Evolutionary conservation across 2,888 invertebrate species (phyloP).

Genomic region (Schizotus pectinicornis): DNA sequence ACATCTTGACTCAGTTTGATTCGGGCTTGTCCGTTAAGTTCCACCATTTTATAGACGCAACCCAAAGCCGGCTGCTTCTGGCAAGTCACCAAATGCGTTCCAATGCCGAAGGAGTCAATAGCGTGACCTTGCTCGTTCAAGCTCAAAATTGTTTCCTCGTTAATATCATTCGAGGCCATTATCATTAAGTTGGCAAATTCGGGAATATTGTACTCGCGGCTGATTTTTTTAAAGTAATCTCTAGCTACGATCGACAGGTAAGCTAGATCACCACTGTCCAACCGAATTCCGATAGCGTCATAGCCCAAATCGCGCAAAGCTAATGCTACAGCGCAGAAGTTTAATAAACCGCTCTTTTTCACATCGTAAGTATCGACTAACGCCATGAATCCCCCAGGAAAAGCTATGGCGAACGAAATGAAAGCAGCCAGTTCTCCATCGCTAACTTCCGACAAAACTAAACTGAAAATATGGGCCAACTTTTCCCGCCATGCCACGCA

Average conservation of each 20-base stretch:
- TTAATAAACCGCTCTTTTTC: conserved; percentile 90
- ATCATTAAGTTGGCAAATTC: conserved; percentile 90
- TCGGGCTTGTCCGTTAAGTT: conserved; percentile 86
- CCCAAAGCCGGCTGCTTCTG: conserved; percentile 97
- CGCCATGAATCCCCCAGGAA: conserved; percentile 92
- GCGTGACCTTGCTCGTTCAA: conserved; percentile 95
- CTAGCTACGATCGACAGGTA: conserved; percentile 89
- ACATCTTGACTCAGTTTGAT: conserved; percentile 98
- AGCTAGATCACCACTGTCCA: conserved; percentile 97
- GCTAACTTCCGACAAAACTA: conserved; percentile 84
- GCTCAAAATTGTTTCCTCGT: conserved; percentile 97
- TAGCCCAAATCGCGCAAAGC: conserved; percentile 91
- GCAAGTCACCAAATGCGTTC: conserved; percentile 98
- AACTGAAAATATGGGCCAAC: conserved; percentile 73
- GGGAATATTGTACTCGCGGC: conserved; percentile 73
- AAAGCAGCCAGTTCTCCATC: conserved; percentile 96
- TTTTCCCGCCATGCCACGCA: conserved; percentile 71
- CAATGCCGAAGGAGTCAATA: conserved; percentile 73
- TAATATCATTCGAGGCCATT: conserved; percentile 98
- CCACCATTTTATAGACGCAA: conserved; percentile 96
- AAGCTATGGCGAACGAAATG: conserved; percentile 90
- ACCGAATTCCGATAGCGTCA: conserved; percentile 85
- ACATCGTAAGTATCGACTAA: conserved; percentile 99
- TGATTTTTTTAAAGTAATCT: conserved; percentile 79
- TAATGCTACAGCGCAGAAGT: conserved; percentile 95